These are phyloP conservation scores for Microplitis demolitor DNA, from an alignment of 1,140 invertebrate species.

Conservation along the genomic window DNA sequence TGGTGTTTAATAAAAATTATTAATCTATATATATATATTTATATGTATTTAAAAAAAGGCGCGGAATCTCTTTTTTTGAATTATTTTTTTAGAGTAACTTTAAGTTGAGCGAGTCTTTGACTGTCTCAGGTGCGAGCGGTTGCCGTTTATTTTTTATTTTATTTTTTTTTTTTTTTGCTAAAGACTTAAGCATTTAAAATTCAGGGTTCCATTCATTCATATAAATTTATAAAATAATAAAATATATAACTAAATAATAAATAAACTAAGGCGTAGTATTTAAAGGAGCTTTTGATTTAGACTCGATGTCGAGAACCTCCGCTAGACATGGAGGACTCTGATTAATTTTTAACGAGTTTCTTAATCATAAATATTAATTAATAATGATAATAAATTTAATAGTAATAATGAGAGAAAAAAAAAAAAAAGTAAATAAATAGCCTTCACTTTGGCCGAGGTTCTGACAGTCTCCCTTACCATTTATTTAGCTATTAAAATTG, in stretches of 20 bases:
- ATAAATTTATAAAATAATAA: neutral
- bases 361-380: neutral
- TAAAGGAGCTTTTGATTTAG: too few relatives aligned
- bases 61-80: neutral
- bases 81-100: neutral
- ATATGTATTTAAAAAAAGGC: too few relatives aligned
- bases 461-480: conserved; percentile 31
- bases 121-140: too few relatives aligned
- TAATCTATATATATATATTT: neutral
- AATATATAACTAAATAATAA: neutral
- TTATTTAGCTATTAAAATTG: neutral
- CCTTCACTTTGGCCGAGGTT: conserved; percentile 53
- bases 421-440: neutral
- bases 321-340: conserved; percentile 49
- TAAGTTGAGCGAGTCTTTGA: too few relatives aligned
- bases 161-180: neutral
- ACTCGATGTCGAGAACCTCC: conserved; percentile 50
- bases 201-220: too few relatives aligned
- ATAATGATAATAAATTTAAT: neutral
- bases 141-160: too few relatives aligned
- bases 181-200: too few relatives aligned
- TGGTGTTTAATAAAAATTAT: neutral
- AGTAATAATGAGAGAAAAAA: neutral
- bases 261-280: neutral
- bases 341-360: neutral